phyloP scores from a whole-genome alignment of 2,888 invertebrate genomes.

The Trichacis sp. region DNA sequence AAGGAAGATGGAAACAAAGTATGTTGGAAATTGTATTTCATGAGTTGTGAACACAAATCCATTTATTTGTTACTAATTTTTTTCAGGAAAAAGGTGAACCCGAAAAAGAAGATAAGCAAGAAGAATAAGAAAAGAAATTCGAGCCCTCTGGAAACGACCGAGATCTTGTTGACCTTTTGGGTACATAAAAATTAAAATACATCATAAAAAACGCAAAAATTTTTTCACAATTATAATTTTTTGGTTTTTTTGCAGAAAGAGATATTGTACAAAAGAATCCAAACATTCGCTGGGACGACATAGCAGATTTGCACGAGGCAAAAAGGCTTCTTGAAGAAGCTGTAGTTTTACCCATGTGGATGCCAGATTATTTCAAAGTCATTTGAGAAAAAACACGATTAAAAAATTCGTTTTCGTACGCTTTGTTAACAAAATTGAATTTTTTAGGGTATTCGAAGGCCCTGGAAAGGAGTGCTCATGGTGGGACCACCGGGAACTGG shows the following conservation, averaged over 20 bases:
- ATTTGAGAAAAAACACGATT: conserved; percentile 44
- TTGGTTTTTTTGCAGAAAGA: conserved; percentile 78
- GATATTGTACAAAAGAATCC: conserved; percentile 98
- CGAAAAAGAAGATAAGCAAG: conserved; percentile 75
- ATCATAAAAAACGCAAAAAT: no score
- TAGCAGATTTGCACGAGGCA: conserved; percentile 90
- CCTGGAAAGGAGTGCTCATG: conserved; percentile 97
- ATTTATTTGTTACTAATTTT: conserved; percentile 1
- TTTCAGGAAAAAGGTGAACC: conserved; percentile 74
- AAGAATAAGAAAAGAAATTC: conserved; percentile 84
- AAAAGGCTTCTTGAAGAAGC: conserved; percentile 95
- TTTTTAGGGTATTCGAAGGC: conserved; percentile 86
- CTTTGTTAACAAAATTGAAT: conserved; percentile 13
- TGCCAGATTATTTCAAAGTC: conserved; percentile 98
- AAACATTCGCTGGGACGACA: conserved; percentile 95
- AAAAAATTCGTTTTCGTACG: background rate
- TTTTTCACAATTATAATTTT: no score
- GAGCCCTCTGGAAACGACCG: conserved; percentile 87
- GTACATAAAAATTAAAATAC: no score
- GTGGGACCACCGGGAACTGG: conserved; percentile 94
- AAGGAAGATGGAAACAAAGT: conserved; percentile 67
- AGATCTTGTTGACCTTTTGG: conserved; percentile 92
- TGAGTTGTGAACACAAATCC: no score
- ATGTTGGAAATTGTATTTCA: conserved; percentile 7
- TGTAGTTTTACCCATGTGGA: conserved; percentile 96